Base-by-base conservation (phyloP, 2,797 vertebrate genomes). In the Melanotaenia pygmaea region DNA sequence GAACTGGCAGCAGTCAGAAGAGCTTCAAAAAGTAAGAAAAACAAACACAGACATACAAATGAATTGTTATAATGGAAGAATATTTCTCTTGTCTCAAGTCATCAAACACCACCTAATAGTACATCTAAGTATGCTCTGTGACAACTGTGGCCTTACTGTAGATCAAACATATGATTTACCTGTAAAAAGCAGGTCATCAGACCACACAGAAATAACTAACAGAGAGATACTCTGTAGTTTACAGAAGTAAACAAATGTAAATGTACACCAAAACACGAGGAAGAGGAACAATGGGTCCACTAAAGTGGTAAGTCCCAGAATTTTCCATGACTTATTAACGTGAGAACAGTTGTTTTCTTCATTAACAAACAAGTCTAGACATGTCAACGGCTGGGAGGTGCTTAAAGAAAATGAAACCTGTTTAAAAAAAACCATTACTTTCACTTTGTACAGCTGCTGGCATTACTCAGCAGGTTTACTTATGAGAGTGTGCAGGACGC, bases 1-100 rank as follows among this genome's bases (percentile, higher is more conserved):
- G 89, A 89, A 32, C 89, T 75, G 56, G 95, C 92, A 54, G 91
- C 94, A 5, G 86, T 90, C 82, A 96, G 83, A 82, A 95, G 72
- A 30, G 77, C 94, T 95, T 86, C 32, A 35, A 79, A 79, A 16
- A 9, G 11, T 9, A 37, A 37, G 62, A 35, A 30, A 79, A 80
- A 10, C 2, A 20, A 47, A 82, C 72, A 85, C 16, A 82, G 5
- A 68, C 1, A 67, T 7, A 63, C 14, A 72, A 1, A 7, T 14
- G 16, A 2, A 22, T n/a, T 40, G 56, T 13, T 5, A 4, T 40
- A 2, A 13, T 13, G 10, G 35, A 37, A 37, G 35, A 7, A 38
- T 38, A 12, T 38, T 38, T 13, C 12, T 38, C 37, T 38, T 38
- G 37, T 38, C 11, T 38, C 13, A 16, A 43, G 40, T 5, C 5